Conservation (phyloP, 2,888 invertebrate species). For the Cerceris ruficornis region DNA sequence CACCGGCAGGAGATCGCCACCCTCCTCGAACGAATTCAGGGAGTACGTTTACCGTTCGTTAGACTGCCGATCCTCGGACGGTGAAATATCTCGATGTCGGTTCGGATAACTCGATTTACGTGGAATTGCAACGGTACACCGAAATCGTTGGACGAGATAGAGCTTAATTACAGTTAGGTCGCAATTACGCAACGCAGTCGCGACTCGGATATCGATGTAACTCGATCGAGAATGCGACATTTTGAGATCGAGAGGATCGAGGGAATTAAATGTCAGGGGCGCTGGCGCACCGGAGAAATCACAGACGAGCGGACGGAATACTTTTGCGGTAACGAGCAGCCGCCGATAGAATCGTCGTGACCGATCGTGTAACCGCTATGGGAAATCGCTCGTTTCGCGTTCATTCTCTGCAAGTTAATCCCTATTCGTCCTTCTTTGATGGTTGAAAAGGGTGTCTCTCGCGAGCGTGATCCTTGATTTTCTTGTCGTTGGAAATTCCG, state of each 20-base stretch:
- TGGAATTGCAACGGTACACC: too few species aligned
- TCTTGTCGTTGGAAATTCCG: too few species aligned
- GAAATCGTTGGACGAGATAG: too few species aligned
- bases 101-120: too few species aligned
- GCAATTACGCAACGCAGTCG: too few species aligned
- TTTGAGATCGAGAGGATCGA: neutral
- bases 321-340: neutral
- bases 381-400: neutral
- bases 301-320: neutral
- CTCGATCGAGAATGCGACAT: neutral
- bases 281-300: neutral
- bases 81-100: neutral
- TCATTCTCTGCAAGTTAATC: neutral
- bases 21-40: constrained; percentile 67
- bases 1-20: constrained; percentile 54
- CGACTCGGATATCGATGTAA: too few species aligned
- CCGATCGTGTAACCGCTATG: constrained; percentile 5
- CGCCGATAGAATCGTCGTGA: neutral
- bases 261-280: neutral
- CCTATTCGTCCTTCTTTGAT: too few species aligned
- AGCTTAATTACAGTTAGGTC: too few species aligned
- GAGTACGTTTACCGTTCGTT: constrained; percentile 71
- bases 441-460: too few species aligned
- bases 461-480: too few species aligned
- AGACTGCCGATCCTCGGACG: neutral